Percentiles rank a stretch among this genome's conserved stretches.
Conservation (phyloP, 2,113 vertebrate genomes). For the Hucho hucho region DNA sequence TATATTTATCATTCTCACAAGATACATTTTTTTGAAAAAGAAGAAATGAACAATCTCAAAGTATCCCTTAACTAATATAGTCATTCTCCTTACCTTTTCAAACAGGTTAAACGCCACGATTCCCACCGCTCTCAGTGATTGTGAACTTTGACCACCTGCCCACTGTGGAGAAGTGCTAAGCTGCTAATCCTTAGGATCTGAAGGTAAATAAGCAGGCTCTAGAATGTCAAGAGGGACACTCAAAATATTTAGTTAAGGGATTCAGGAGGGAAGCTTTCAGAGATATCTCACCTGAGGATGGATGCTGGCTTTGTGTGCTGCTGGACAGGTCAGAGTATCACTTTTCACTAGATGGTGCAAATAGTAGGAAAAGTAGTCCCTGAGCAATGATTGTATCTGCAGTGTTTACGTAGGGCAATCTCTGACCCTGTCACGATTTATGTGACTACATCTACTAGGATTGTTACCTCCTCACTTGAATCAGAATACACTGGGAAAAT, state of each 20-base stretch:
- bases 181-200: constrained; percentile 70
- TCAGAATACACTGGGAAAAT: neutral
- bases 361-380: constrained; percentile 31
- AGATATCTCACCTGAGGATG: constrained; percentile 75
- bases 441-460: constrained; percentile 33
- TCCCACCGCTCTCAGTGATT: no score
- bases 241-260: constrained; percentile 84
- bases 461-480: constrained; percentile 33
- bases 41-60: no score
- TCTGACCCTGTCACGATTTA: constrained; percentile 53
- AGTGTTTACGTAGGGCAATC: constrained; percentile 66
- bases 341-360: constrained; percentile 69
- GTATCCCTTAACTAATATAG: no score
- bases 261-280: constrained; percentile 78
- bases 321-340: constrained; percentile 68
- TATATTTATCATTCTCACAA: no score
- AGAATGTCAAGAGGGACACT: constrained; percentile 75
- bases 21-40: no score
- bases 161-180: constrained; percentile 44
- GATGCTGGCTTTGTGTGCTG: constrained; percentile 62
- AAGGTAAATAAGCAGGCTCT: constrained; percentile 71
- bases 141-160: constrained; percentile 8
- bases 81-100: no score
- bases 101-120: no score
- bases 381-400: constrained; percentile 5